phyloP scores from a whole-genome alignment of 2,113 vertebrate species.

The Eulacestoma nigropectus region DNA sequence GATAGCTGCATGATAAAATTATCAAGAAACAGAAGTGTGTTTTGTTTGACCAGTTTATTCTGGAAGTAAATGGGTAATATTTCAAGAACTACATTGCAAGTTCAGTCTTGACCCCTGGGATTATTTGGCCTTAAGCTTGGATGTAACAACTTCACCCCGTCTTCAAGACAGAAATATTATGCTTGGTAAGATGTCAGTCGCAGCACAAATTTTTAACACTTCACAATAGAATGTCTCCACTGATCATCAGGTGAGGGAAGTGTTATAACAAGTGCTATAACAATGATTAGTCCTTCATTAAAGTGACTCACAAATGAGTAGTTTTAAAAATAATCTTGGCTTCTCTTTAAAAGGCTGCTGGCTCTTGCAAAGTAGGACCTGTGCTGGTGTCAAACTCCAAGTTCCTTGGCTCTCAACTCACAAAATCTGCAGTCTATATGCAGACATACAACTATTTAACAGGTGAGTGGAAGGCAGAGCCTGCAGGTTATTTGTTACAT shows the following conservation, averaged over 20 bases:
- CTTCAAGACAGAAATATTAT: neutral
- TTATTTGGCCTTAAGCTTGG: slow-evolving; percentile 10
- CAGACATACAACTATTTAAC: neutral
- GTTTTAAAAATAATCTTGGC: neutral
- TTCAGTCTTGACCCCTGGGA: neutral
- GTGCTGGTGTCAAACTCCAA: neutral
- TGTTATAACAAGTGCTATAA: neutral
- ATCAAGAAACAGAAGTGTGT: neutral
- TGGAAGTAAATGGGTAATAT: neutral
- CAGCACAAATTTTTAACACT: neutral
- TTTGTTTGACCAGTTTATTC: neutral
- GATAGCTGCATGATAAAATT: neutral
- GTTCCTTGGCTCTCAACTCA: neutral
- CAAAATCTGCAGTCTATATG: neutral
- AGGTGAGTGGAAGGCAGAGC: neutral
- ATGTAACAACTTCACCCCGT: neutral
- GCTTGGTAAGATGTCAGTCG: neutral
- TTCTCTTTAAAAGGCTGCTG: neutral
- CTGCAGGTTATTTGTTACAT: neutral
- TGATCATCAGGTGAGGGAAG: neutral
- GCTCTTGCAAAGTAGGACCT: neutral
- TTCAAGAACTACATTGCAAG: slow-evolving; percentile 4
- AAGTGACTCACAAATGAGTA: neutral
- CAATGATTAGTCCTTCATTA: neutral
- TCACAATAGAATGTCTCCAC: neutral